phyloP scores from a whole-genome alignment of 2,113 vertebrate genomes.

The Rana temporaria region DNA sequence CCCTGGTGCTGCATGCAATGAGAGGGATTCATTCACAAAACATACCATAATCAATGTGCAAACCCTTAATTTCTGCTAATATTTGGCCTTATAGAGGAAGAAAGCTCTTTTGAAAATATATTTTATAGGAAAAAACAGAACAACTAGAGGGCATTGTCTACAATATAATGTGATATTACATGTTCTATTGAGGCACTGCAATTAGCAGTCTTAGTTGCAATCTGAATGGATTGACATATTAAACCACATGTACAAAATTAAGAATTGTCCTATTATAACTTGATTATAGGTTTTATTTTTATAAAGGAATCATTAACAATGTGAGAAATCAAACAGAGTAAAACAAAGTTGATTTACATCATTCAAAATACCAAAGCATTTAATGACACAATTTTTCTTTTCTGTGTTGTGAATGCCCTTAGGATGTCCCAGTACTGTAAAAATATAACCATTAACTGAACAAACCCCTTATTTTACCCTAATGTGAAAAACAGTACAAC shows the following conservation, averaged over 20 bases:
- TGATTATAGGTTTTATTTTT: background rate
- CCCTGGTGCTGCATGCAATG: too few species aligned
- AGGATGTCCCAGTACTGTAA: too few species aligned
- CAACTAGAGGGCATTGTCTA: background rate
- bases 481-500: too few species aligned
- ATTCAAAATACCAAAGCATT: too few species aligned
- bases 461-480: too few species aligned
- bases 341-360: too few species aligned
- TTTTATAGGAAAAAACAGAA: background rate
- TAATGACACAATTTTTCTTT: too few species aligned
- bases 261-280: constrained; percentile 15
- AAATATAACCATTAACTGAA: too few species aligned
- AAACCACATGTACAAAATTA: constrained; percentile 24
- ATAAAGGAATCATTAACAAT: background rate
- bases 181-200: background rate
- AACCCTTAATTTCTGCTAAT: too few species aligned
- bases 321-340: background rate
- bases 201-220: constrained; percentile 29
- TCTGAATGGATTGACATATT: background rate
- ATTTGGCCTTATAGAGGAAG: background rate
- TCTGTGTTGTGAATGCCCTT: too few species aligned
- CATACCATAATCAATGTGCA: too few species aligned
- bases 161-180: background rate
- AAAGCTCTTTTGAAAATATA: background rate
- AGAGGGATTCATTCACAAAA: too few species aligned